These are phyloP conservation scores for Tetropium fuscum DNA, from an alignment of 2,888 invertebrate genomes.

Conservation along the genomic window DNA sequence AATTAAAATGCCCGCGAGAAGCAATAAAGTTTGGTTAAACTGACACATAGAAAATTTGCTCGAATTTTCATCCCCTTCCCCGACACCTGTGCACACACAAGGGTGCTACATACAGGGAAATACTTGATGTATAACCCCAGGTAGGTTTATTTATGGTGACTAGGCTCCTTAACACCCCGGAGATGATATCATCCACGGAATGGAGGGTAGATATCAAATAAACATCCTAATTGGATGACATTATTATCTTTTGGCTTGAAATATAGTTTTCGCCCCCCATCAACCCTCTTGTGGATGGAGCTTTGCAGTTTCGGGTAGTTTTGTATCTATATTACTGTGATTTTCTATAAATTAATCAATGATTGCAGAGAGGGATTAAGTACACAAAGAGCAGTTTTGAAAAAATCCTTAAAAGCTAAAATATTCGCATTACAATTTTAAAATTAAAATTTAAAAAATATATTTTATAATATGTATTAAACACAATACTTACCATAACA, in stretches of 20 bases:
- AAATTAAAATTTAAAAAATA: too few relatives aligned
- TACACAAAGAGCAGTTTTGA: too few relatives aligned
- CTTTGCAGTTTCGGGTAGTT: too few relatives aligned
- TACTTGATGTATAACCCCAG: conserved; percentile 36
- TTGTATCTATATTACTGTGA: too few relatives aligned
- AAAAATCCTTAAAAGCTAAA: too few relatives aligned
- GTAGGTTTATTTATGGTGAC: conserved; percentile 28
- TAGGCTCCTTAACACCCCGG: conserved; percentile 21
- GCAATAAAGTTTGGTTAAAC: conserved; percentile 51
- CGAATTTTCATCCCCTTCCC: conserved; percentile 36
- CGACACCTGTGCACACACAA: conserved; percentile 41
- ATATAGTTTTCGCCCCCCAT: conserved; percentile 29
- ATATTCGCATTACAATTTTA: too few relatives aligned
- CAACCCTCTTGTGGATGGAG: too few relatives aligned
- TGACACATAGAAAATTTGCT: conserved; percentile 36
- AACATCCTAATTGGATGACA: conserved; percentile 42
- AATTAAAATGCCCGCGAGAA: conserved; percentile 40
- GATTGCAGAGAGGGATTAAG: too few relatives aligned
- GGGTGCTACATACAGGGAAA: conserved; percentile 18
- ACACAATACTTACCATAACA: too few relatives aligned
- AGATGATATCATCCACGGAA: conserved; percentile 33
- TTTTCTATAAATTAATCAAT: too few relatives aligned
- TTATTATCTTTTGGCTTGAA: conserved; percentile 40
- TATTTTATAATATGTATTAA: too few relatives aligned
- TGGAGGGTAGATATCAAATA: conserved; percentile 33